Conservation (phyloP, 2,113 vertebrate species). For the Carassius carassius region DNA sequence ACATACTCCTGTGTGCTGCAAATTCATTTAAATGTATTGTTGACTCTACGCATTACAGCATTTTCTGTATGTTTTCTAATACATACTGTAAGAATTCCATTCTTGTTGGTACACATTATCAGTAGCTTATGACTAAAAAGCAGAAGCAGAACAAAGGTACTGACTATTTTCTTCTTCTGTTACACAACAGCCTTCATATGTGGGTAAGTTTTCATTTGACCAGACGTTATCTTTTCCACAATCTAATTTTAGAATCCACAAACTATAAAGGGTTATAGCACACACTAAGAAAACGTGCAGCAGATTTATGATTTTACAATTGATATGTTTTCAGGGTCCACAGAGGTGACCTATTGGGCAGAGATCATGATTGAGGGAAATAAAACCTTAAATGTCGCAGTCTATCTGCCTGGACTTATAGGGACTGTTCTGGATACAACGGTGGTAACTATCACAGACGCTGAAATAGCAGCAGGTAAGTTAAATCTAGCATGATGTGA, state of each 20-base stretch:
- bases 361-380: conserved; percentile 71
- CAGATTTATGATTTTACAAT: not conserved
- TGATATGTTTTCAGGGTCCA: conserved; percentile 11
- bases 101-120: not conserved
- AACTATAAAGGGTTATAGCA: not conserved
- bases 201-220: conserved; percentile 41
- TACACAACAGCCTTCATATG: conserved; percentile 21
- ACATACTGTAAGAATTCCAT: not conserved
- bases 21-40: not conserved
- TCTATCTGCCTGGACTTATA: conserved; percentile 44
- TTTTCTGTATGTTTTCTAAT: not conserved
- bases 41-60: too few relatives aligned
- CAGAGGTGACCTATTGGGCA: conserved; percentile 43
- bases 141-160: not conserved
- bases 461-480: conserved; percentile 50
- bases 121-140: not conserved
- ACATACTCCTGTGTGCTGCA: not conserved
- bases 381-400: conserved; percentile 50
- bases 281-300: not conserved
- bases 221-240: not conserved
- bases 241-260: not conserved
- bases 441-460: not conserved
- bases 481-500: too few relatives aligned
- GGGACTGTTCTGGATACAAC: not conserved
- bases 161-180: not conserved